phyloP scores from a whole-genome alignment of 2,113 vertebrate genomes.

The Tricholaema leucomelas region DNA sequence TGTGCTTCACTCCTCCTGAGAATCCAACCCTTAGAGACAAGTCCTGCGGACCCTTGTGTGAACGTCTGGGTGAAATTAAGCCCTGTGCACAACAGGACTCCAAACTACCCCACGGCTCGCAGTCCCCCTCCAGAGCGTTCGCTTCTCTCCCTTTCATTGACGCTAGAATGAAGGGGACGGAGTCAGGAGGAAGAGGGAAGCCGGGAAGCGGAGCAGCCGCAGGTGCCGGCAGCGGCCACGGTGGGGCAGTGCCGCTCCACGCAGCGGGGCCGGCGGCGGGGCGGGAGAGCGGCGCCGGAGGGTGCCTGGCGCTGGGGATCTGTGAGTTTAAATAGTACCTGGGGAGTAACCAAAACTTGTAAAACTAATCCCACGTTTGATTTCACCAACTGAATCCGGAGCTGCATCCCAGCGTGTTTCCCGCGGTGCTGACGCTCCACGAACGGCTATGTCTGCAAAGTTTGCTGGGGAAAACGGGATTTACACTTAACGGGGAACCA shows the following conservation, averaged over 20 bases:
- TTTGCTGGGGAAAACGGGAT: not conserved
- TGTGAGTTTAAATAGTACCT: rapidly evolving
- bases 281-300: not conserved
- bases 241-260: not conserved
- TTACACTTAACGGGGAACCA: not conserved
- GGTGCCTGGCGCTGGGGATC: rapidly evolving
- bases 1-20: rapidly evolving
- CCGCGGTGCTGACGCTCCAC: rapidly evolving
- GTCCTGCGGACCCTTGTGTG: rapidly evolving
- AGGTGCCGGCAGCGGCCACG: not conserved
- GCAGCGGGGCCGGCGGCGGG: not conserved
- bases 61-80: not conserved
- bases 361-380: too few relatives aligned
- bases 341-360: not conserved
- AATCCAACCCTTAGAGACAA: rapidly evolving
- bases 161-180: rapidly evolving
- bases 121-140: not conserved
- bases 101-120: not conserved
- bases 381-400: rapidly evolving
- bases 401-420: rapidly evolving
- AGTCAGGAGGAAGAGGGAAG: not conserved
- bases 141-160: rapidly evolving
- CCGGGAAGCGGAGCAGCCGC: not conserved
- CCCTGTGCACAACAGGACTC: rapidly evolving
- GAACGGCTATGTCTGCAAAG: rapidly evolving